Percentiles rank a stretch among this genome's conserved stretches.
Conservation (phyloP, 2,113 vertebrate species). For the Fregata magnificens region DNA sequence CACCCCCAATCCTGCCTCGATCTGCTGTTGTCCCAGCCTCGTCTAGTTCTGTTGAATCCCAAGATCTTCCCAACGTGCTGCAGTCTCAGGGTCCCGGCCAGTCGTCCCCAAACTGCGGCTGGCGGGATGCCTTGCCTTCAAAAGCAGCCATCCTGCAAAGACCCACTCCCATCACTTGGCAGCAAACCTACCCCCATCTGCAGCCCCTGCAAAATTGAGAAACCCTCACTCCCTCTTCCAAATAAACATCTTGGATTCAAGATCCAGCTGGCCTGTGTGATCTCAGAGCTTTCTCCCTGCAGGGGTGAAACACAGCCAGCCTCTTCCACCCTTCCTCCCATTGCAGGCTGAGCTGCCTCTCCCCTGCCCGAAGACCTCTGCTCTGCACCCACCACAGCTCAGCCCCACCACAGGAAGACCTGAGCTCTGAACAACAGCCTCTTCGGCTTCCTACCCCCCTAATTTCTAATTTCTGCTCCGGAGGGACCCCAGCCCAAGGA, state of each 20-base stretch:
- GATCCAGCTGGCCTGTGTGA: conserved; percentile 51
- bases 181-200: conserved; percentile 1
- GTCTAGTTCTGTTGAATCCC: neutral
- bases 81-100: neutral
- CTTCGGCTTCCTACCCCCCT: neutral
- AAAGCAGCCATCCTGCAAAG: neutral
- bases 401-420: neutral
- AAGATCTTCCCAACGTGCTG: neutral
- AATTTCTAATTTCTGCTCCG: neutral
- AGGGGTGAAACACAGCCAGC: conserved; percentile 44
- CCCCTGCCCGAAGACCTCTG: neutral
- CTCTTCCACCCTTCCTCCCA: conserved; percentile 6
- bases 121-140: neutral
- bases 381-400: neutral
- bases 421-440: neutral
- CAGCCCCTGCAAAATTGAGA: conserved; percentile 47
- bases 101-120: neutral
- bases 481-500: fast-evolving
- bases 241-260: conserved; percentile 45
- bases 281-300: conserved; percentile 48
- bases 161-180: neutral
- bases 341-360: neutral
- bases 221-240: conserved; percentile 29
- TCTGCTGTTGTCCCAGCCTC: neutral
- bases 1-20: neutral